These are phyloP conservation scores for Hirtodrosophila confusa DNA, from an alignment of 2,888 invertebrate genomes.

Conservation along the genomic window DNA sequence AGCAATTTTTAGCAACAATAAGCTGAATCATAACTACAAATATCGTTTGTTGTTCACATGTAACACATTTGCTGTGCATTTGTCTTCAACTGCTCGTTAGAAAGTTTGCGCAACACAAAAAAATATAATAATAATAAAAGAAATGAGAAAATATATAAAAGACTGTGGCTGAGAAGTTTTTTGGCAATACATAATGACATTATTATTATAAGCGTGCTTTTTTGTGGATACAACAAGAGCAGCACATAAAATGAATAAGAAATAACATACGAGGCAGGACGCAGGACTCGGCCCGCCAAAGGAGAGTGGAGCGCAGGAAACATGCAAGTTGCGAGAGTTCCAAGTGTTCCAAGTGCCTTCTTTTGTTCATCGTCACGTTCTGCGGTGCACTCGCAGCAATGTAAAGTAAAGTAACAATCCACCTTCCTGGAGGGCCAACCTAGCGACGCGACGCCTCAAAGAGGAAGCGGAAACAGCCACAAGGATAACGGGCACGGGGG, in stretches of 20 bases:
- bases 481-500: conserved; percentile 21
- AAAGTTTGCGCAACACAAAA: conserved; percentile 65
- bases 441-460: conserved; percentile 20
- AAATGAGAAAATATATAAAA: conserved; percentile 31
- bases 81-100: conserved; percentile 61
- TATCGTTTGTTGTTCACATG: not conserved
- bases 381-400: conserved; percentile 71
- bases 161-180: conserved; percentile 48
- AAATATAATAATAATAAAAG: not conserved
- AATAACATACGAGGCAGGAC: conserved; percentile 28
- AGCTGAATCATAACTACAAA: not conserved
- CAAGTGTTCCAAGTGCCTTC: conserved; percentile 78
- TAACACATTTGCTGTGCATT: conserved; percentile 30
- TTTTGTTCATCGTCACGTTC: conserved; percentile 83
- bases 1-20: no score
- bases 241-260: conserved; percentile 25
- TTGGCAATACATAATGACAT: conserved; percentile 63
- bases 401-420: conserved; percentile 45
- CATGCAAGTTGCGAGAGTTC: conserved; percentile 72
- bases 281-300: conserved; percentile 28
- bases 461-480: conserved; percentile 74
- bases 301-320: conserved; percentile 59
- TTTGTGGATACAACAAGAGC: conserved; percentile 76
- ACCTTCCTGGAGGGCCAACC: conserved; percentile 29
- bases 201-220: conserved; percentile 79